A percentile compares a stretch with the other conserved stretches of the same genome.
These are phyloP conservation scores for Athalia circularis DNA, from an alignment of 2,888 invertebrate genomes.

Conservation along the genomic window DNA sequence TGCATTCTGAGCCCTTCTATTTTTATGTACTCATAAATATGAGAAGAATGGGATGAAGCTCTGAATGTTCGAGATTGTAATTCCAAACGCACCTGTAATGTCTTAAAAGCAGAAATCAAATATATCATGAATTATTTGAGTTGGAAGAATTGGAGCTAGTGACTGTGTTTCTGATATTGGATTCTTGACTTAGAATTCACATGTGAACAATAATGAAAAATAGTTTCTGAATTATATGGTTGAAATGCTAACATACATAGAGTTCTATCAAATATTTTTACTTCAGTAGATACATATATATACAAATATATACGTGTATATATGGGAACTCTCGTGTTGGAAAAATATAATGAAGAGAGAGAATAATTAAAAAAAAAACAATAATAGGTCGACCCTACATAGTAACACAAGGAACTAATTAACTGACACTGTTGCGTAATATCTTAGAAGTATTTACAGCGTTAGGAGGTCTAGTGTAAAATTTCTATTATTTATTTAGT, in stretches of 20 bases:
- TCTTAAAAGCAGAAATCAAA: slow-evolving; percentile 31
- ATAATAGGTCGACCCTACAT: slow-evolving; percentile 30
- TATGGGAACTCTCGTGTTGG: slow-evolving; percentile 10
- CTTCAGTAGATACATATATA: slow-evolving; percentile 16
- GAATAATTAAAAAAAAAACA: not conserved
- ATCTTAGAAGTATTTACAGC: slow-evolving; percentile 38
- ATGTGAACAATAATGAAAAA: slow-evolving; percentile 24
- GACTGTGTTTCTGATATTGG: slow-evolving; percentile 28
- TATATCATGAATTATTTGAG: slow-evolving; percentile 1
- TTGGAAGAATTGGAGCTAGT: slow-evolving; percentile 18
- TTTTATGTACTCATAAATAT: no score
- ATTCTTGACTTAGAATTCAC: slow-evolving; percentile 23
- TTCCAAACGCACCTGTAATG: slow-evolving; percentile 48
- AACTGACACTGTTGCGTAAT: slow-evolving; percentile 44
- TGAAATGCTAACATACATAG: slow-evolving; percentile 2
- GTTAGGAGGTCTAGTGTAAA: slow-evolving; percentile 51
- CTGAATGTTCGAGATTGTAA: slow-evolving; percentile 35
- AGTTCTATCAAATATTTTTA: slow-evolving; percentile 30
- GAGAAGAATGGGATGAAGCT: not conserved
- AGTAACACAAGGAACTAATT: slow-evolving; percentile 30
- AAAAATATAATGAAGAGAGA: not conserved
- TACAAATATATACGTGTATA: not conserved
- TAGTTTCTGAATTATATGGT: slow-evolving; percentile 32
- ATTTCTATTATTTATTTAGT: slow-evolving; percentile 58
- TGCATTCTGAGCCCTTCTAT: no score